phyloP scores from a whole-genome alignment of 2,113 vertebrate species.

The Callopanchax toddi region DNA sequence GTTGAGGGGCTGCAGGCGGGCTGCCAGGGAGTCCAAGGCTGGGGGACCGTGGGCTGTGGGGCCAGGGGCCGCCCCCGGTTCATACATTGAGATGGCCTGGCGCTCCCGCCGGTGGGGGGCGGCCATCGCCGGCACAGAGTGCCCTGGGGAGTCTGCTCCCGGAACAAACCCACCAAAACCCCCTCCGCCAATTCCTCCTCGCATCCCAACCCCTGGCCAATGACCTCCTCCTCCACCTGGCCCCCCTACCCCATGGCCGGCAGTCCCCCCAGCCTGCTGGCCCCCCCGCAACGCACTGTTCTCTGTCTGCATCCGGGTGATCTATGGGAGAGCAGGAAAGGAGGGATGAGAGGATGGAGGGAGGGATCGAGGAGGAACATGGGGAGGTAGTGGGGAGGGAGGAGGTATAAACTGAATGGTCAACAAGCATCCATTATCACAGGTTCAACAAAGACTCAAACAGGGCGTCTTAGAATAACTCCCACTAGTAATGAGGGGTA shows the following conservation, averaged over 20 bases:
- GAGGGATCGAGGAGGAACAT: slow-evolving; percentile 56
- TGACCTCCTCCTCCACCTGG: slow-evolving; percentile 68
- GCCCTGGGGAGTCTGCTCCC: slow-evolving; percentile 59
- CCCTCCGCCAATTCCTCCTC: slow-evolving; percentile 53
- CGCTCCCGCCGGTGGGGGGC: slow-evolving; percentile 84
- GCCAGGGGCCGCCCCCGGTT: slow-evolving; percentile 85
- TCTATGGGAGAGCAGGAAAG: slow-evolving; percentile 80
- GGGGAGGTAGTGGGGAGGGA: slow-evolving; percentile 39
- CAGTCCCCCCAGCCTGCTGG: slow-evolving; percentile 79
- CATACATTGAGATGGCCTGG: slow-evolving; percentile 97
- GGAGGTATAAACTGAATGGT: slow-evolving; percentile 61
- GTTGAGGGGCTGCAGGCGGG: slow-evolving; percentile 91
- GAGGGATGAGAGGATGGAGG: slow-evolving; percentile 51
- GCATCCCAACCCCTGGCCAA: slow-evolving; percentile 68
- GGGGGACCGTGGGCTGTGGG: slow-evolving; percentile 86
- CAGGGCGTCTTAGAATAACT: slow-evolving; percentile 26
- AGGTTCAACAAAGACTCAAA: slow-evolving; percentile 40
- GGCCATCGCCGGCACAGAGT: slow-evolving; percentile 51
- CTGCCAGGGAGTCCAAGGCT: slow-evolving; percentile 87
- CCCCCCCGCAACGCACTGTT: slow-evolving; percentile 88
- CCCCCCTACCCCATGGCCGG: slow-evolving; percentile 66
- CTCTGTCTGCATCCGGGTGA: slow-evolving; percentile 97
- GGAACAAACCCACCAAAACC: slow-evolving; percentile 53
- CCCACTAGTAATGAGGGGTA: slow-evolving; percentile 20
- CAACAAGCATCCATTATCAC: slow-evolving; percentile 64